Evolutionary conservation across 2,888 invertebrate species (phyloP), one percentile per base, ranked within the genome.

Genomic region (Mylabris sibirica): DNA sequence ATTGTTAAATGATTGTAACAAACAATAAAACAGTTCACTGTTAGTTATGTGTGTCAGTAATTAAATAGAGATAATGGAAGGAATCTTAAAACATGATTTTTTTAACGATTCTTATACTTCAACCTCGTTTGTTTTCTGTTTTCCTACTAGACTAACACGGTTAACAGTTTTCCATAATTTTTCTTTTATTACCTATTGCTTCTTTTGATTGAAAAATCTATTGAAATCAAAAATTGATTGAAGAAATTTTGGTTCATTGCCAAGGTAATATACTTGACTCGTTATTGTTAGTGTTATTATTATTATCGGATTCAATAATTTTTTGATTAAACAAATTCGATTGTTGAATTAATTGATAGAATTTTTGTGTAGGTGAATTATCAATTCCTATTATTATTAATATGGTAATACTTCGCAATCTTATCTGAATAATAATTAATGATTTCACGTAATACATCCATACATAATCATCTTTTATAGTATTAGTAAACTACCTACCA

Each of bases 351-450:
- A 30, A 30, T 30, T 30, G 34, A 30, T 35, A 60, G 8, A 14
- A 12, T 61, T 22, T 38, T 12, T 34, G 22, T 41, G 61, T 34
- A 53, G 53, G 53, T 12, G 53, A 53, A 20, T n/a, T 53, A 9
- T 53, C 12, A 53, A 24, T 53, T 53, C 49, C 20, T 22, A 53
- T 53, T 20, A 53, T 22, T 22, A 53, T 44, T 17, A 53, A 53
- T 44, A 17, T 44, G 17, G 17, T 59, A 64, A 66, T 64, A 65
- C 59, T 62, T 70, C 67, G 64, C 66, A 70, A 70, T 67, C 70
- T 70, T 60, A 67, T 67, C 67, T 66, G 60, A 70, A 67, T 70
- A 67, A 67, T 69, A 67, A 64, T 4, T 63, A 67, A 65, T 62
- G 8, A 41, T 70, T 64, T 70, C 65, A 63, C 65, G 66, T 66